Evolutionary conservation across 1,140 invertebrate species (phyloP).

Genomic region (Grapholita molesta): DNA sequence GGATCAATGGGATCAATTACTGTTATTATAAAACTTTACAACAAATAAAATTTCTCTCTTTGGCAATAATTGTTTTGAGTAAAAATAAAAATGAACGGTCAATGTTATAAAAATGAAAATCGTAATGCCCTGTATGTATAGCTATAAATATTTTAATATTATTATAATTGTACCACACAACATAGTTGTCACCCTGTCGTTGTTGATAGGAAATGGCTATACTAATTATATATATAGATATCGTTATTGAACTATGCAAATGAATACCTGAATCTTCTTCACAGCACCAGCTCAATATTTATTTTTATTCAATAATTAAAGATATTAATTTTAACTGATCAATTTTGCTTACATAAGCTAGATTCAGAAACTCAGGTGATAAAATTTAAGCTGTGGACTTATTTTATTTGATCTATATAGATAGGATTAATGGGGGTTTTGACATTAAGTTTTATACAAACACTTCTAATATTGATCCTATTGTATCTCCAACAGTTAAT

Average conservation of each 20-base stretch:
- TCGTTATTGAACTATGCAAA: slow-evolving; percentile 10
- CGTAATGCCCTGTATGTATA: not conserved
- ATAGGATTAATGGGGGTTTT: not conserved
- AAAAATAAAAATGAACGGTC: slow-evolving; percentile 10
- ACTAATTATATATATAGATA: not conserved
- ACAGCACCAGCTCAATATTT: slow-evolving; percentile 6
- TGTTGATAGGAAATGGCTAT: not conserved
- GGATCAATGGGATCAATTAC: slow-evolving; percentile 27
- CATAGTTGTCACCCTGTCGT: slow-evolving; percentile 1
- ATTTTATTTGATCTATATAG: not conserved
- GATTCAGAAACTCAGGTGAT: not conserved
- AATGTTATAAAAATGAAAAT: not conserved
- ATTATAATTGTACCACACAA: not conserved
- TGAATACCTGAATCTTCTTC: not conserved
- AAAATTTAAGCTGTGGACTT: not conserved
- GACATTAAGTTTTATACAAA: not conserved
- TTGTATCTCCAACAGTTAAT: not conserved
- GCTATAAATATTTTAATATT: slow-evolving; percentile 3
- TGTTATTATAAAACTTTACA: slow-evolving; percentile 17
- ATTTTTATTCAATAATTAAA: not conserved
- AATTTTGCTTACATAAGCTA: not conserved
- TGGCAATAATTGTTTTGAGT: slow-evolving; percentile 24
- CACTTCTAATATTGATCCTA: not conserved
- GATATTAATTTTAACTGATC: not conserved
- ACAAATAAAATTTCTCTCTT: slow-evolving; percentile 43